Evolutionary conservation across 2,797 vertebrate genomes (phyloP).

Genomic region (Sphaeramia orbicularis): DNA sequence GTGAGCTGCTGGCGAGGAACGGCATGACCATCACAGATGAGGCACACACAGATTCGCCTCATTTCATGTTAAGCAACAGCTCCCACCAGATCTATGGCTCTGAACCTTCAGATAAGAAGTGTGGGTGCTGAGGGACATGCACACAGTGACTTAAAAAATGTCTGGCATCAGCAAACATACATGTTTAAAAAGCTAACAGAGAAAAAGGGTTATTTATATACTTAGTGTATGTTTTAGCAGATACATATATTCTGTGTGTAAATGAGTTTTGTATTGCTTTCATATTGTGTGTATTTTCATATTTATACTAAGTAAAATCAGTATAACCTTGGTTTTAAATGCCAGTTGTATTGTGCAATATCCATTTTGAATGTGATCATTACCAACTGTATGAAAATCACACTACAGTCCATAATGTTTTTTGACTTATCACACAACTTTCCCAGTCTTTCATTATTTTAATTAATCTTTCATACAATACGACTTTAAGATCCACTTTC

Average conservation of each 20-base stretch:
- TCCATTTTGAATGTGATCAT: conserved; percentile 26
- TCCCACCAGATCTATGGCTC: conserved; percentile 83
- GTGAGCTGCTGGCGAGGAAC: conserved; percentile 91
- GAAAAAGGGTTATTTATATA: neutral
- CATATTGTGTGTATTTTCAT: conserved; percentile 24
- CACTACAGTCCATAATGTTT: conserved; percentile 20
- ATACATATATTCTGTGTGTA: conserved; percentile 14
- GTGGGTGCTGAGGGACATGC: conserved; percentile 83
- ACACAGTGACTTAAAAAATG: conserved; percentile 4
- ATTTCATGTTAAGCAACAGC: conserved; percentile 79
- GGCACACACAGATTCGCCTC: conserved; percentile 61
- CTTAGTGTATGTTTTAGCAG: neutral
- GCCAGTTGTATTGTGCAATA: conserved; percentile 1
- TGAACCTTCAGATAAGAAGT: conserved; percentile 79
- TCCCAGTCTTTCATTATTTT: conserved; percentile 33
- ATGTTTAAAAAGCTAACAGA: neutral
- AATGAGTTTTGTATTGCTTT: conserved; percentile 29
- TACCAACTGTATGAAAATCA: conserved; percentile 15
- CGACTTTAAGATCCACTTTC: conserved; percentile 11
- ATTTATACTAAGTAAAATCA: conserved; percentile 41
- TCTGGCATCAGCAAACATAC: neutral
- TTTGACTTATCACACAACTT: conserved; percentile 25
- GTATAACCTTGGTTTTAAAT: conserved; percentile 23
- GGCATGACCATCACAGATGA: conserved; percentile 86
- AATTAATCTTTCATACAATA: conserved; percentile 27